phyloP scores from a whole-genome alignment of 2,797 vertebrate genomes.

The Otolemur crassicaudatus region DNA sequence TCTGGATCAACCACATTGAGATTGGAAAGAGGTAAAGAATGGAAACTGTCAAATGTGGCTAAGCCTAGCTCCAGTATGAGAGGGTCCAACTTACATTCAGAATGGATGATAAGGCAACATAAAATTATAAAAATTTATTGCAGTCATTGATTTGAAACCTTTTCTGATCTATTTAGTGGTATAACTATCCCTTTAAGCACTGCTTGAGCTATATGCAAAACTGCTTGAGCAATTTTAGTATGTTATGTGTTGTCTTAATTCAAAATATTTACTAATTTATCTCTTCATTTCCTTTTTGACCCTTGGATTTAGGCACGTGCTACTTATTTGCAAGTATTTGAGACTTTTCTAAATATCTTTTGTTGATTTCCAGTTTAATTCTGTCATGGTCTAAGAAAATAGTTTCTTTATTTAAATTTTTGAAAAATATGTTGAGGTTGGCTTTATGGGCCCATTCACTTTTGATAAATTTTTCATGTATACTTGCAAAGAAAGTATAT shows the following conservation, averaged over 20 bases:
- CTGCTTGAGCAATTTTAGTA: neutral
- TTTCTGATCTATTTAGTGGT: neutral
- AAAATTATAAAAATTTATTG: neutral
- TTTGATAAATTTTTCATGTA: neutral
- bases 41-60: neutral
- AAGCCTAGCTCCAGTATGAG: neutral
- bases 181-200: neutral
- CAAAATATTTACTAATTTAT: neutral
- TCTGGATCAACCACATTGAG: neutral
- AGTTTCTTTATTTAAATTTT: neutral
- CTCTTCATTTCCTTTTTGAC: neutral
- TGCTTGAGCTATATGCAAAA: neutral
- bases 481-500: neutral
- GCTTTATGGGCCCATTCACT: neutral
- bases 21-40: neutral
- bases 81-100: too few species aligned
- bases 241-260: slow-evolving; percentile 4
- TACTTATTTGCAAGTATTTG: slow-evolving; percentile 3
- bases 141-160: neutral
- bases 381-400: neutral
- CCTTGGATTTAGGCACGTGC: neutral
- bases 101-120: neutral
- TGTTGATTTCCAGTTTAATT: slow-evolving; percentile 19
- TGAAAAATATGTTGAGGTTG: neutral
- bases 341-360: neutral